Evolutionary conservation across 2,888 invertebrate species (phyloP), one percentile per base, ranked within the genome.

Genomic region (Melolontha melolontha): DNA sequence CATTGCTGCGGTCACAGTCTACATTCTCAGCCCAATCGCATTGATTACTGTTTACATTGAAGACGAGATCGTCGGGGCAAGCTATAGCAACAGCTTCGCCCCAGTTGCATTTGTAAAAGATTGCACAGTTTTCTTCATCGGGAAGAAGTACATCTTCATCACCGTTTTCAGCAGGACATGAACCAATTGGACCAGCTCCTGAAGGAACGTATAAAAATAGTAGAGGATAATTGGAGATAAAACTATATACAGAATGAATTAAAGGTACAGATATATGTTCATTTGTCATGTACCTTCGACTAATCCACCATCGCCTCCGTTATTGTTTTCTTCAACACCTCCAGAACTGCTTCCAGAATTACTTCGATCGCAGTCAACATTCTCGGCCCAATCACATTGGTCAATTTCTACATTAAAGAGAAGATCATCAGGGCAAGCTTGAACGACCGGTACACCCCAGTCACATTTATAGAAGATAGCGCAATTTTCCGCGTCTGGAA

Each of bases 401-500:
- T 14, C 10, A 14, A 40, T 50, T 10, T 41, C 12, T 2, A 59
- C 14, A 16, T 59, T 51, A 27, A 57, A 66, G 16, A 17, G 22
- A 2, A 49, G 49, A 11, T 39, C 50, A n/a, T 16, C 42, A 2
- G 66, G 59, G n/a, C 66, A 66, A 8, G 22, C 5, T 12, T 27
- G 40, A 11, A 50, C 27, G 8, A 57, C 49, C 1, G 57, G 57
- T 10, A n/a, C 14, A 5, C 57, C 66, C 40, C 41, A 40, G 29
- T 66, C 57, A 40, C 66, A 66, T 29, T 57, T 27, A 41, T 59
- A 66, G 59, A 66, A 66, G 14, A 59, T 34, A 6, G 7, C 2
- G 42, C 66, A 66, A 41, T 59, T 12, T 14, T 50, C 50, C 4
- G 40, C 17, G 14, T 66, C 66, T 0, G 66, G 50, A 47, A 57